Evolutionary conservation across 2,797 vertebrate species (phyloP).

Genomic region (Coregonus suidteri): DNA sequence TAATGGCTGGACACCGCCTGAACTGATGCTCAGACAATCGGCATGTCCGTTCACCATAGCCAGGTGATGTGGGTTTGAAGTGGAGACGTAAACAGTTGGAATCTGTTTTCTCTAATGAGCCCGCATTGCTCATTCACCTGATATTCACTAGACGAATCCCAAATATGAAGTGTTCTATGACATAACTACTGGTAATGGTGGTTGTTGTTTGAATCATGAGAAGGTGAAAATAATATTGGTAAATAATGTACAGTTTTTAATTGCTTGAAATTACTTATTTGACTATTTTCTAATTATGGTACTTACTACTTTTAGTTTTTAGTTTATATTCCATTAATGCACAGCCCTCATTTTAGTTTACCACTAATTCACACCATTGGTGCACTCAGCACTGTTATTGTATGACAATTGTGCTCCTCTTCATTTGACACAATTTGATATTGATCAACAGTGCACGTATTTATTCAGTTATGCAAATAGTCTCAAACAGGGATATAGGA

Average conservation of each 20-base stretch:
- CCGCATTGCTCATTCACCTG: conserved; percentile 59
- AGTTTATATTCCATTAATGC: conserved; percentile 54
- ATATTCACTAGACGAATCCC: conserved; percentile 36
- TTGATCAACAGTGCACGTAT: conserved; percentile 70
- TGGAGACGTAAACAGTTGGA: conserved; percentile 23
- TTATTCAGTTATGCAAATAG: conserved; percentile 75
- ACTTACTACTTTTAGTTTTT: conserved; percentile 60
- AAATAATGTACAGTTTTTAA: conserved; percentile 62
- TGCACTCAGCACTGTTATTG: conserved; percentile 64
- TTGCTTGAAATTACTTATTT: conserved; percentile 61
- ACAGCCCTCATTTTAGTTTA: conserved; percentile 60
- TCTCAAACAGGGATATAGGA: conserved; percentile 49
- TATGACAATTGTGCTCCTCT: conserved; percentile 58
- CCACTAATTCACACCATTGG: conserved; percentile 58
- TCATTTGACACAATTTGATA: conserved; percentile 56
- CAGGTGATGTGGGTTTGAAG: conserved; percentile 25
- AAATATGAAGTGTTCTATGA: conserved; percentile 3
- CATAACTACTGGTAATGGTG: conserved; percentile 49
- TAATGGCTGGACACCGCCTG: conserved; percentile 26
- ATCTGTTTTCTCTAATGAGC: conserved; percentile 31
- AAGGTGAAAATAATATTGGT: conserved; percentile 55
- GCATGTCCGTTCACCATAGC: conserved; percentile 55
- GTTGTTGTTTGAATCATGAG: conserved; percentile 41
- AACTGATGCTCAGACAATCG: conserved; percentile 32
- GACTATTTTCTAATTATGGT: conserved; percentile 66